phyloP scores from a whole-genome alignment of 2,797 vertebrate genomes.

The Rhinoraja longicauda region DNA sequence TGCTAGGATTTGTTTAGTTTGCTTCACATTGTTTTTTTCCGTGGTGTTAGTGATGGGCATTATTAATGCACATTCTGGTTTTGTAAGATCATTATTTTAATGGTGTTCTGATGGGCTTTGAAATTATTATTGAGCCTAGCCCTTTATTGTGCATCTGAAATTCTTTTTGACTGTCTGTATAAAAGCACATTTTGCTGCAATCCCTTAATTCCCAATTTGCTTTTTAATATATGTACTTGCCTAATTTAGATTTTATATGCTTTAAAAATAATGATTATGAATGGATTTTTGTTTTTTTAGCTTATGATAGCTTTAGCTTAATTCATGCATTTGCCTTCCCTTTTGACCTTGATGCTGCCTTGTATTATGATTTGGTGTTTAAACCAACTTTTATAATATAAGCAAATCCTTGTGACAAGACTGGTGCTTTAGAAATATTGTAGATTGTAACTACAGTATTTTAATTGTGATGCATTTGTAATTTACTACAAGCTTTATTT shows the following conservation, averaged over 20 bases:
- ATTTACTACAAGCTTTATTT: background rate
- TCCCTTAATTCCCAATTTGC: background rate
- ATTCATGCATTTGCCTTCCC: background rate
- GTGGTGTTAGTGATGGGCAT: background rate
- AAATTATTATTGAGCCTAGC: background rate
- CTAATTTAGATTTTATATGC: background rate
- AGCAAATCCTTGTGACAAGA: background rate
- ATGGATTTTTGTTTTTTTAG: background rate
- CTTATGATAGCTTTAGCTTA: background rate
- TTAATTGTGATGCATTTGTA: background rate
- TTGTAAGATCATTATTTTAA: background rate
- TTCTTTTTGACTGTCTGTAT: background rate
- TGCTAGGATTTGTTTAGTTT: background rate
- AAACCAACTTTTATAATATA: background rate
- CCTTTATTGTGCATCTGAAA: background rate
- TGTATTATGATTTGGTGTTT: background rate
- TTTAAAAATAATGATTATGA: constrained; percentile 6
- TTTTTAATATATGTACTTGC: background rate
- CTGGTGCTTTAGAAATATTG: background rate
- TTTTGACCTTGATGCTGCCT: background rate
- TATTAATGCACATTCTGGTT: background rate
- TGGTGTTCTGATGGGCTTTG: background rate
- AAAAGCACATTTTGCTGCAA: background rate
- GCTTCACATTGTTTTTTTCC: background rate
- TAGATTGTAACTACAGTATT: background rate